Conservation (phyloP, 2,797 vertebrate genomes). For the Tokudaia muenninki region DNA sequence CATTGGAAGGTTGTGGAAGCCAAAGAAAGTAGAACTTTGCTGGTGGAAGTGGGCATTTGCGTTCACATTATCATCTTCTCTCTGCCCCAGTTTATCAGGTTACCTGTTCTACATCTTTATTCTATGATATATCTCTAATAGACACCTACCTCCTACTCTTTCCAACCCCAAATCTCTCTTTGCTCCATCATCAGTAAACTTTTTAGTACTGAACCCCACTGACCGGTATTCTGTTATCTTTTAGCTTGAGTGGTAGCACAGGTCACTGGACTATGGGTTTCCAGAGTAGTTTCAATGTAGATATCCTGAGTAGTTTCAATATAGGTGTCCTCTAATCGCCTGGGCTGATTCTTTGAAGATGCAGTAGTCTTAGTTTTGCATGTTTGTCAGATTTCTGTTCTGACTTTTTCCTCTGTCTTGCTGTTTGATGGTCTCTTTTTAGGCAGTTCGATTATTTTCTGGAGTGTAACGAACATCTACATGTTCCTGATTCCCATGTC, state of each 20-base stretch:
- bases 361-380: background rate
- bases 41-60: background rate
- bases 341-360: background rate
- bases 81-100: background rate
- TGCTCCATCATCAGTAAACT: background rate
- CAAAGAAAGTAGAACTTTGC: background rate
- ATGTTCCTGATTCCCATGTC: background rate
- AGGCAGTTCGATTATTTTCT: background rate
- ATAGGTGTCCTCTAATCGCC: background rate
- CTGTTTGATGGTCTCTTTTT: background rate
- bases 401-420: background rate
- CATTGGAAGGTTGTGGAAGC: background rate
- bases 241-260: background rate
- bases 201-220: background rate
- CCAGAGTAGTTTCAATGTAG: background rate
- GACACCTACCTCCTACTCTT: background rate
- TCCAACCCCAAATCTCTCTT: background rate
- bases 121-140: background rate
- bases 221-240: background rate
- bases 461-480: background rate
- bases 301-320: background rate
- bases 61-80: background rate
- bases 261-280: background rate
- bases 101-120: background rate
- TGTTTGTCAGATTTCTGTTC: background rate